Conservation (phyloP, 2,888 invertebrate genomes). For the Cremastinae sp. region DNA sequence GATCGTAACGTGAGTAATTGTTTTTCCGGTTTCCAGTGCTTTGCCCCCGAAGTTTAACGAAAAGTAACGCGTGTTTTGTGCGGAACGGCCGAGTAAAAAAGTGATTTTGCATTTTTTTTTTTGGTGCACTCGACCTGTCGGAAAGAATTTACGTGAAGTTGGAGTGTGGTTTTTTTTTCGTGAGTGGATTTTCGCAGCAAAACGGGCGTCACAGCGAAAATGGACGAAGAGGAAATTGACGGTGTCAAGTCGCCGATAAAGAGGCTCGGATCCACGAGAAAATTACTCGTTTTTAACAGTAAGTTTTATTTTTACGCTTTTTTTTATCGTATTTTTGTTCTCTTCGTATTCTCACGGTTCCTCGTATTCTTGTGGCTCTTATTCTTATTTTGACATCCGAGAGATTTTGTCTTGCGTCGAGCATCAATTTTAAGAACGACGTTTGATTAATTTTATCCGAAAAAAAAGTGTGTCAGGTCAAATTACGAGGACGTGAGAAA, state of each 20-base stretch:
- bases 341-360: neutral
- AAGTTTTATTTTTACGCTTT: slow-evolving; percentile 79
- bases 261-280: slow-evolving; percentile 90
- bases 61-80: slow-evolving; percentile 9
- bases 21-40: neutral
- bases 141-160: neutral
- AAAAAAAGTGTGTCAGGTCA: too few relatives aligned
- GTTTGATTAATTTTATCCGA: too few relatives aligned
- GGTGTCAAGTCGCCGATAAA: slow-evolving; percentile 89
- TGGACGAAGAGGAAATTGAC: slow-evolving; percentile 89
- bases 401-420: too few relatives aligned
- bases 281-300: slow-evolving; percentile 90
- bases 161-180: slow-evolving; percentile 26
- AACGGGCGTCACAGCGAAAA: slow-evolving; percentile 73
- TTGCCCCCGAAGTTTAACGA: slow-evolving; percentile 4
- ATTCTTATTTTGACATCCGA: too few relatives aligned
- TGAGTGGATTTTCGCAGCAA: slow-evolving; percentile 38
- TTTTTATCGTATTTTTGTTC: slow-evolving; percentile 7
- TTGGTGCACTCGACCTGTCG: neutral
- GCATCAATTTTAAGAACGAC: too few relatives aligned
- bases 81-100: slow-evolving; percentile 2
- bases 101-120: neutral
- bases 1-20: slow-evolving; percentile 17
- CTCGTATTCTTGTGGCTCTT: neutral
- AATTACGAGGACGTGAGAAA: too few relatives aligned